Evolutionary conservation across 2,113 vertebrate genomes (phyloP).

Genomic region (Nipponia nippon): DNA sequence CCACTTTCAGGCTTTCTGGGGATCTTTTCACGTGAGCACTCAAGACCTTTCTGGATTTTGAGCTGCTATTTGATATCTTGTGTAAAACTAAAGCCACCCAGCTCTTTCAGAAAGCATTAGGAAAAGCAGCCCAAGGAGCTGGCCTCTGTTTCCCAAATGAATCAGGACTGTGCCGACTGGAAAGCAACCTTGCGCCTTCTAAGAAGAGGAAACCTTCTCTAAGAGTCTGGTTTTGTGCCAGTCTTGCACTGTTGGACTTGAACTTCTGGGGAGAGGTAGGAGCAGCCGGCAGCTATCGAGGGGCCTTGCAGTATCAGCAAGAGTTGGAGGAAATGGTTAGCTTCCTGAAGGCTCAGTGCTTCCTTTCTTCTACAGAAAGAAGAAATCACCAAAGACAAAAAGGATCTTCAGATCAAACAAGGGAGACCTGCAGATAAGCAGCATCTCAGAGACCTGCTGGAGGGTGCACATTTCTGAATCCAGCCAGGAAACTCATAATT

Average conservation of each 20-base stretch:
- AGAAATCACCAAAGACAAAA: neutral
- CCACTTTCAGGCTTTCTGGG: neutral
- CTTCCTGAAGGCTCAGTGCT: neutral
- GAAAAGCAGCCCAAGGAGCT: neutral
- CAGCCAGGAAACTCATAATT: neutral
- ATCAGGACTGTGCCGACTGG: neutral
- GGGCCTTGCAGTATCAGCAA: neutral
- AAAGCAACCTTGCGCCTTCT: neutral
- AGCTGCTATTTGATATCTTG: neutral
- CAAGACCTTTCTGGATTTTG: slow-evolving; percentile 2
- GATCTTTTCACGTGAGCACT: slow-evolving; percentile 9
- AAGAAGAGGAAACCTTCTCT: neutral
- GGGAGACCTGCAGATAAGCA: neutral
- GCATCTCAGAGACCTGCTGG: neutral
- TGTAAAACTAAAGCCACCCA: neutral
- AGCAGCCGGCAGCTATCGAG: neutral
- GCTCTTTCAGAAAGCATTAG: neutral
- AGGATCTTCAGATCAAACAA: neutral
- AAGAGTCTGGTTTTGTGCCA: neutral
- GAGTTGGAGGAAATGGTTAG: neutral
- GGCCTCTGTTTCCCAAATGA: neutral
- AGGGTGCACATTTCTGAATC: neutral
- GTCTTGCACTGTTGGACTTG: neutral
- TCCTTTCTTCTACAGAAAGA: neutral
- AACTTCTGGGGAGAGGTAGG: neutral